Percentiles rank a stretch among this genome's conserved stretches.
phyloP scores from a whole-genome alignment of 2,113 vertebrate genomes.

The Chaetorhynchus papuensis region DNA sequence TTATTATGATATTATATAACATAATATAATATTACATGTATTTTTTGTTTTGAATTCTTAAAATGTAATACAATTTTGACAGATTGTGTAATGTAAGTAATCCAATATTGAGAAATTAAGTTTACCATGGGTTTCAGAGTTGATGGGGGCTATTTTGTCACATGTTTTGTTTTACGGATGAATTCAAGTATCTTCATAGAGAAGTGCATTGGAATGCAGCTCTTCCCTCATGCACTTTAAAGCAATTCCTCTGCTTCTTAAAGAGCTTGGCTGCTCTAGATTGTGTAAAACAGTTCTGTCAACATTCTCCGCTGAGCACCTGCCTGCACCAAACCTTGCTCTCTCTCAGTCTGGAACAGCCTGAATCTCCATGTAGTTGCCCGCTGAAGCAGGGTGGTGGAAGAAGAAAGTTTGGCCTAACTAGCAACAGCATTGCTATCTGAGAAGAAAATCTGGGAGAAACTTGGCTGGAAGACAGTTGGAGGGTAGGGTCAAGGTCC shows the following conservation, averaged over 20 bases:
- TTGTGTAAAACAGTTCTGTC: neutral
- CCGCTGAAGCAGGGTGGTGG: neutral
- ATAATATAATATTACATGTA: neutral
- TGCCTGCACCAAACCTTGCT: neutral
- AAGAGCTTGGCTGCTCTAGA: neutral
- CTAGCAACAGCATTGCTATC: neutral
- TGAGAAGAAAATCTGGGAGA: neutral
- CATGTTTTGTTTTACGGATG: neutral
- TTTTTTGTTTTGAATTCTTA: neutral
- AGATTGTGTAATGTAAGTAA: neutral
- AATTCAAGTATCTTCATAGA: neutral
- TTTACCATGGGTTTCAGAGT: neutral
- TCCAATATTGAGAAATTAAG: neutral
- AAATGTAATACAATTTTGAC: neutral
- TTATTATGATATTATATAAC: neutral
- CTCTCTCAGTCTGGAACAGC: neutral
- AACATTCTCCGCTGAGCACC: accelerated
- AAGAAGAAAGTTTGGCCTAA: neutral
- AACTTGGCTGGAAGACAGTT: neutral
- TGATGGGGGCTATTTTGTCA: neutral
- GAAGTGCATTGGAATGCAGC: neutral
- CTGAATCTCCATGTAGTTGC: neutral
- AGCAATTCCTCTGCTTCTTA: neutral
- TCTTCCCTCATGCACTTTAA: neutral
- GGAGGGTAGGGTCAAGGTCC: neutral